phyloP scores from a whole-genome alignment of 2,888 invertebrate species.

The Thalpophila matura region DNA sequence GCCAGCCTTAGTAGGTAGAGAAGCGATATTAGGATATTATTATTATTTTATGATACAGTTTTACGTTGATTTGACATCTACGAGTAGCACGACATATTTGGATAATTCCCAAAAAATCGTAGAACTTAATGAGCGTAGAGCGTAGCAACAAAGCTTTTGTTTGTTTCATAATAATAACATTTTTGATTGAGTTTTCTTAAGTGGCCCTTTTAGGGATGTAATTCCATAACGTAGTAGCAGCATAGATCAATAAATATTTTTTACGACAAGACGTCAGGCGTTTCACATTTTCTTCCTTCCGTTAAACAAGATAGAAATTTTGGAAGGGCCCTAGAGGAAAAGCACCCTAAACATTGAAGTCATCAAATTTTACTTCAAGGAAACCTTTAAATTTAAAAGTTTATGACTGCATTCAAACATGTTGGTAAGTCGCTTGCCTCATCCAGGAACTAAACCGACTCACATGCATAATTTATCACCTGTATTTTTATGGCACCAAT shows the following conservation, averaged over 20 bases:
- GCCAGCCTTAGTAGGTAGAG: slow-evolving; percentile 7
- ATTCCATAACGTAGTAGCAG: background rate
- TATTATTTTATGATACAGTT: background rate
- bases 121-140: background rate
- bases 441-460: too few relatives aligned
- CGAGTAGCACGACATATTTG: background rate
- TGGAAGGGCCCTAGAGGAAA: too few relatives aligned
- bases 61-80: background rate
- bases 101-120: background rate
- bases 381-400: too few relatives aligned
- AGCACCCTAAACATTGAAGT: too few relatives aligned
- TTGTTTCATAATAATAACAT: background rate
- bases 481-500: too few relatives aligned
- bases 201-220: slow-evolving; percentile 8
- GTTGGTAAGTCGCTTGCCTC: too few relatives aligned
- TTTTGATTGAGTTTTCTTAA: slow-evolving; percentile 6
- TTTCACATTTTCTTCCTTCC: slow-evolving; percentile 19
- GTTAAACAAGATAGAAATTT: too few relatives aligned
- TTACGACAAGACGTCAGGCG: slow-evolving; percentile 10
- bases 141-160: slow-evolving; percentile 8
- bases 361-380: too few relatives aligned
- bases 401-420: too few relatives aligned
- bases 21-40: background rate
- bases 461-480: too few relatives aligned
- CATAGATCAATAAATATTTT: slow-evolving; percentile 32